These are phyloP conservation scores for Philopedon plagiatum DNA, from an alignment of 2,888 invertebrate species.

Conservation along the genomic window DNA sequence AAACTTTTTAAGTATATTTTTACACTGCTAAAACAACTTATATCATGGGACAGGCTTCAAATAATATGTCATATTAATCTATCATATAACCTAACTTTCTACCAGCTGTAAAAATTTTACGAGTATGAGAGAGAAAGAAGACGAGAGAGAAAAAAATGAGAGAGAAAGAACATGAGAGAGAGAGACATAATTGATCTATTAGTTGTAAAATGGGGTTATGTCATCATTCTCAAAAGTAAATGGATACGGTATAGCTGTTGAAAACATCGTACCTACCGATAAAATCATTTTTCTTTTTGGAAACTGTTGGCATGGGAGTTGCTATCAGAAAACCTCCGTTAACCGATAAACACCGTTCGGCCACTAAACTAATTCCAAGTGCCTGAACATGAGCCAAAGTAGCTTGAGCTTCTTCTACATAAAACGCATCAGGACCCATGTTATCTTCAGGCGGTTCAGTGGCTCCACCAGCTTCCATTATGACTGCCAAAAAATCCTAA, in stretches of 20 bases:
- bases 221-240: neutral
- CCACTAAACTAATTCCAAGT: conserved; percentile 81
- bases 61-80: no score
- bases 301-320: conserved; percentile 58
- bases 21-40: no score
- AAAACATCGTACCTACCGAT: conserved; percentile 56
- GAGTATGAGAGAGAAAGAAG: no score
- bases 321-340: conserved; percentile 77
- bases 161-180: no score
- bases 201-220: no score
- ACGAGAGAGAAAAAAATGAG: no score
- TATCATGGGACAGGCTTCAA: no score
- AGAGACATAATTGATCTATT: no score
- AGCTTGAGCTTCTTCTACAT: conserved; percentile 92
- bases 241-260: neutral
- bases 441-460: conserved; percentile 77
- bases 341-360: conserved; percentile 77
- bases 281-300: conserved; percentile 62
- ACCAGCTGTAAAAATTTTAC: no score
- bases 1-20: no score
- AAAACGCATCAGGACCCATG: conserved; percentile 84
- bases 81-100: no score
- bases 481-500: conserved; percentile 77
- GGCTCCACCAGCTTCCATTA: conserved; percentile 85
- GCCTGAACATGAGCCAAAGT: conserved; percentile 84